Evolutionary conservation across 2,888 invertebrate species (phyloP).

Genomic region (Cotesia congregata): DNA sequence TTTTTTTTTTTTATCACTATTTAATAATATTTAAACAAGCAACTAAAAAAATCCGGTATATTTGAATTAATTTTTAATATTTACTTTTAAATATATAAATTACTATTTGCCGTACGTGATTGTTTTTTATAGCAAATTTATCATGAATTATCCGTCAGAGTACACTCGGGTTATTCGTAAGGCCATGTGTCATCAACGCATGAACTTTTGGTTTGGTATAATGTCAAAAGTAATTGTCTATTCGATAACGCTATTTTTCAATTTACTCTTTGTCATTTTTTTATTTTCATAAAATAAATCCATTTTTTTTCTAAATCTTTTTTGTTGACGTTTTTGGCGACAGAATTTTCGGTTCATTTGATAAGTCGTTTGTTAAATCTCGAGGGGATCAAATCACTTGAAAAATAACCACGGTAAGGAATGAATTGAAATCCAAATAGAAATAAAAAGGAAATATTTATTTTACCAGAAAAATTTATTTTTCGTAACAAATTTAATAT

Average conservation of each 20-base stretch:
- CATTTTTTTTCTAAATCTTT: neutral
- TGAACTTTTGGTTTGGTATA: neutral
- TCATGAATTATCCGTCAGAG: too few species aligned
- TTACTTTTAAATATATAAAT: too few species aligned
- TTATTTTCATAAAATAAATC: neutral
- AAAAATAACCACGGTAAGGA: neutral
- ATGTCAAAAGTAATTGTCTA: neutral
- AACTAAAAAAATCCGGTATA: neutral
- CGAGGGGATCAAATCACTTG: neutral
- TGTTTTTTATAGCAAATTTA: too few species aligned
- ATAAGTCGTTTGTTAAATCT: neutral
- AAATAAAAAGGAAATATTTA: neutral
- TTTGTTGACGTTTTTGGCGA: neutral
- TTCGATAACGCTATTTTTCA: neutral
- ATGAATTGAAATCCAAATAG: neutral
- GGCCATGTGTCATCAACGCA: too few species aligned
- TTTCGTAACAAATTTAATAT: too few species aligned
- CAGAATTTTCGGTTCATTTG: neutral
- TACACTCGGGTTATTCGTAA: too few species aligned
- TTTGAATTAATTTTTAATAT: too few species aligned
- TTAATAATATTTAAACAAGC: neutral
- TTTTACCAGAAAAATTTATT: too few species aligned
- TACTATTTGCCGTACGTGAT: too few species aligned
- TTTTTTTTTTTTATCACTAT: neutral
- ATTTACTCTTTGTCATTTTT: neutral